phyloP scores from a whole-genome alignment of 1,140 invertebrate species.

The Theocolax elegans region DNA sequence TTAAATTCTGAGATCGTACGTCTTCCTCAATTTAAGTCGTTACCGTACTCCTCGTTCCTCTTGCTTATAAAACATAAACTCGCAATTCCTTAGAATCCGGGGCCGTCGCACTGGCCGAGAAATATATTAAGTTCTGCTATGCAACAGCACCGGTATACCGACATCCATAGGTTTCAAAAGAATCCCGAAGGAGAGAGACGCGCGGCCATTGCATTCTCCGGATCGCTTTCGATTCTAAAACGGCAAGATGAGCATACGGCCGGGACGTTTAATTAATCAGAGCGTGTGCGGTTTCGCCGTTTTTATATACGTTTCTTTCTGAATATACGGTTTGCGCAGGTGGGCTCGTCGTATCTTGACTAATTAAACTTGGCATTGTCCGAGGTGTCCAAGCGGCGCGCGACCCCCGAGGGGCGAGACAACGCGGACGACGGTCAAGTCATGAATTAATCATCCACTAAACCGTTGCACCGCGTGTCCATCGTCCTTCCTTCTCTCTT shows the following conservation, averaged over 20 bases:
- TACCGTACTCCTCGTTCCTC: background rate
- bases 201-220: no score
- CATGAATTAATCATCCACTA: constrained; percentile 60
- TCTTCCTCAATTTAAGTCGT: constrained; percentile 22
- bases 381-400: constrained; percentile 48
- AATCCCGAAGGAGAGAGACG: background rate
- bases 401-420: constrained; percentile 34
- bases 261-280: constrained; percentile 29
- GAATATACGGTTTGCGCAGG: constrained; percentile 45
- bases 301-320: background rate
- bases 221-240: background rate
- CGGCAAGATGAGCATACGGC: background rate
- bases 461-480: no score
- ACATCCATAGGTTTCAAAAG: background rate
- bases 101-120: background rate
- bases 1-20: background rate
- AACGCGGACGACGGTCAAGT: constrained; percentile 30
- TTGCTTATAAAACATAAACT: constrained; percentile 6
- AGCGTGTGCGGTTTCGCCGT: background rate
- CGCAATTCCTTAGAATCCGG: background rate
- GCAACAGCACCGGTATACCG: background rate
- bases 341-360: constrained; percentile 59
- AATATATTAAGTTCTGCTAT: no score
- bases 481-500: constrained; percentile 20
- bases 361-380: constrained; percentile 60